Evolutionary conservation across 2,797 vertebrate species (phyloP).

Genomic region (Zenarchopterus dispar): DNA sequence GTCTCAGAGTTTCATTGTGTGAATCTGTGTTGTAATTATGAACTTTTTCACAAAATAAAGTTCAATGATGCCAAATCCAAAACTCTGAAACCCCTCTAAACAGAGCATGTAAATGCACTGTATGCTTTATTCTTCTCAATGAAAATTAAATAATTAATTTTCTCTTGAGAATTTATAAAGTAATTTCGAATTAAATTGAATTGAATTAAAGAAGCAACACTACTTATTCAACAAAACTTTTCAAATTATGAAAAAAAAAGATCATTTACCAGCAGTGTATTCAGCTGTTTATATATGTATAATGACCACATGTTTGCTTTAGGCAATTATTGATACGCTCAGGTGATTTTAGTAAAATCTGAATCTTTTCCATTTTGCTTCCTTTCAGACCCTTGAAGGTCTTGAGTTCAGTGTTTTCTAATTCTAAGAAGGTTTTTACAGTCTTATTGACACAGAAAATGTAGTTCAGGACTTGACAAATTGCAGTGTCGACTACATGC

Average conservation of each 20-base stretch:
- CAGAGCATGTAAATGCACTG: too few relatives aligned
- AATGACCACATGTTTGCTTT: neutral
- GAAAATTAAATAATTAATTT: too few relatives aligned
- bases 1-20: neutral
- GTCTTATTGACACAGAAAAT: too few relatives aligned
- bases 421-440: too few relatives aligned
- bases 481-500: slow-evolving; percentile 4
- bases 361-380: slow-evolving; percentile 26
- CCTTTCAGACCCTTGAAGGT: slow-evolving; percentile 10
- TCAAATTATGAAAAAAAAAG: too few relatives aligned
- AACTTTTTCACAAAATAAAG: neutral
- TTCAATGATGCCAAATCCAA: neutral
- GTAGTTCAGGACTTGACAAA: slow-evolving; percentile 22
- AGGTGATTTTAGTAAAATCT: neutral
- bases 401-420: slow-evolving; percentile 6
- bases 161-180: too few relatives aligned
- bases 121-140: too few relatives aligned
- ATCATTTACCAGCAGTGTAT: neutral
- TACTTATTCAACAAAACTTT: too few relatives aligned
- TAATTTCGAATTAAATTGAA: too few relatives aligned
- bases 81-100: neutral
- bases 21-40: neutral
- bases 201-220: too few relatives aligned
- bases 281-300: slow-evolving; percentile 4
- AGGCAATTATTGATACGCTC: neutral